A percentile compares a stretch with the other conserved stretches of the same genome.
Evolutionary conservation across 1,140 invertebrate genomes (phyloP).

Genomic region (Aphaenogaster floridana): DNA sequence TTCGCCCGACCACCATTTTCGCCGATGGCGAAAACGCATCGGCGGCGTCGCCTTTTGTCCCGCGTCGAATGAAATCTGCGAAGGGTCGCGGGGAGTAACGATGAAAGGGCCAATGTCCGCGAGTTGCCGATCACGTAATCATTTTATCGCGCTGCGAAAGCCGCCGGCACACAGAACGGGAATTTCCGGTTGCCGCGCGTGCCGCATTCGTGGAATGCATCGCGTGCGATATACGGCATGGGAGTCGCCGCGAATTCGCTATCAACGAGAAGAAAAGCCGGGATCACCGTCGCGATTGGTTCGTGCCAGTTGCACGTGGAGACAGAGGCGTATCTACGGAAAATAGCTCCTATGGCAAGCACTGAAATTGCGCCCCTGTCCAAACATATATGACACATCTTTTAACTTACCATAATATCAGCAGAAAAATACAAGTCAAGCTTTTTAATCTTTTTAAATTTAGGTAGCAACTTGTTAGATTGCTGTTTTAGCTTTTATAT

Average conservation of each 20-base stretch:
- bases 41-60: slow-evolving; percentile 42
- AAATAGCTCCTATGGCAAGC: too few species aligned
- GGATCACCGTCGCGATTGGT: neutral
- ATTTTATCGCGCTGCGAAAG: slow-evolving; percentile 44
- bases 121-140: slow-evolving; percentile 39
- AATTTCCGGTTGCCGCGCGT: neutral
- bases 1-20: slow-evolving; percentile 37
- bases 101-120: slow-evolving; percentile 32
- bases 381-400: too few species aligned
- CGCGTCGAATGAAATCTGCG: slow-evolving; percentile 62
- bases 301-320: neutral
- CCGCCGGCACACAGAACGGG: neutral
- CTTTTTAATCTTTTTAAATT: too few species aligned
- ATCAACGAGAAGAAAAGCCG: neutral
- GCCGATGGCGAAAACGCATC: neutral
- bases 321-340: too few species aligned
- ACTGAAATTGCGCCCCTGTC: too few species aligned
- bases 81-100: neutral
- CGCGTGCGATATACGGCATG: neutral
- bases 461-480: too few species aligned
- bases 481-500: too few species aligned
- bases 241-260: neutral
- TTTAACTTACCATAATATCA: too few species aligned
- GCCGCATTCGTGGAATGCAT: neutral
- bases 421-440: too few species aligned